These are phyloP conservation scores for Aegotheles bennettii DNA, from an alignment of 2,113 vertebrate genomes.

Conservation along the genomic window DNA sequence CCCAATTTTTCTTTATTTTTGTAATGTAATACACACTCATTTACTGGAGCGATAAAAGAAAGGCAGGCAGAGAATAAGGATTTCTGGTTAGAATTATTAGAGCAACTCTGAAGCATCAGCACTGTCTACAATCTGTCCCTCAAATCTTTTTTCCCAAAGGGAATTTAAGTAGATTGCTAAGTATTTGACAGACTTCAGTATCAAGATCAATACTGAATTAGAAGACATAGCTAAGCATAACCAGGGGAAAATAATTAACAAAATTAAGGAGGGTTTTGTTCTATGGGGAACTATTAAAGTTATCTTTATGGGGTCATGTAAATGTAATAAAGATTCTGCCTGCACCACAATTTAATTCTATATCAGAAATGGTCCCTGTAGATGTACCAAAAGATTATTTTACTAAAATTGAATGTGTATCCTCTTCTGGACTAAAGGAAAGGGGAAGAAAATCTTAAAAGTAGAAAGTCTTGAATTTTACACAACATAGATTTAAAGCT, in stretches of 20 bases:
- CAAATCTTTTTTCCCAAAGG: slow-evolving; percentile 42
- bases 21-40: neutral
- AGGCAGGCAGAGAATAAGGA: neutral
- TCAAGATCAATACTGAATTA: slow-evolving; percentile 79
- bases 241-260: slow-evolving; percentile 80
- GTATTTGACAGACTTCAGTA: slow-evolving; percentile 70
- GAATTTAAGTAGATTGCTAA: slow-evolving; percentile 71
- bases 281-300: slow-evolving; percentile 76
- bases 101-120: slow-evolving; percentile 37
- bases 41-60: neutral
- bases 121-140: slow-evolving; percentile 37
- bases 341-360: slow-evolving; percentile 77
- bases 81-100: slow-evolving; percentile 24
- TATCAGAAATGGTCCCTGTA: slow-evolving; percentile 75
- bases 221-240: slow-evolving; percentile 78
- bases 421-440: slow-evolving; percentile 13
- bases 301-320: slow-evolving; percentile 81
- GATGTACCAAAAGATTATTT: slow-evolving; percentile 71
- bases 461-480: slow-evolving; percentile 16
- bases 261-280: slow-evolving; percentile 76
- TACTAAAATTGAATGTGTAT: slow-evolving; percentile 66
- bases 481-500: neutral
- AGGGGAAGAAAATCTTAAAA: slow-evolving; percentile 27
- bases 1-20: neutral
- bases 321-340: slow-evolving; percentile 79